phyloP scores from a whole-genome alignment of 2,888 invertebrate genomes.

The Myopa tessellatipennis region DNA sequence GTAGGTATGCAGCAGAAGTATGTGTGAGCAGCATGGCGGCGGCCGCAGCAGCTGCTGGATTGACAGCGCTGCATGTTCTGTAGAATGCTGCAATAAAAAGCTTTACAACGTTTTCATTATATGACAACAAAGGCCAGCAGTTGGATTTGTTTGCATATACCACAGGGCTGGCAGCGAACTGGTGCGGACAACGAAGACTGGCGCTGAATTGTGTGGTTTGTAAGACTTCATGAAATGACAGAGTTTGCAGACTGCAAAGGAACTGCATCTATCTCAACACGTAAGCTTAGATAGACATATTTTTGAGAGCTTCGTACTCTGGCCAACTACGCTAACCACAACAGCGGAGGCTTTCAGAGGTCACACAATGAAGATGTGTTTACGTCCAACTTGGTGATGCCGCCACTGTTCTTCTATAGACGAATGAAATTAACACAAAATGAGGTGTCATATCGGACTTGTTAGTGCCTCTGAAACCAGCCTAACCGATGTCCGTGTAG shows the following conservation, averaged over 20 bases:
- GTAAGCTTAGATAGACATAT: too few relatives aligned
- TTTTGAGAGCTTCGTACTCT: too few relatives aligned
- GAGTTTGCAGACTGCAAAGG: too few relatives aligned
- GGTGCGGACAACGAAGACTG: background rate
- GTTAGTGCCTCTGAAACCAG: conserved; percentile 10
- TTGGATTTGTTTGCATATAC: background rate
- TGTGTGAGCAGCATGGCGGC: background rate
- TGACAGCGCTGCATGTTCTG: conserved; percentile 11
- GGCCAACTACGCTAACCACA: background rate
- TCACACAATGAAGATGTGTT: too few relatives aligned
- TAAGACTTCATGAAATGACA: too few relatives aligned
- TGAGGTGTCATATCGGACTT: conserved; percentile 27
- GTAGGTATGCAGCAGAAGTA: background rate
- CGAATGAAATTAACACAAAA: conserved; percentile 28
- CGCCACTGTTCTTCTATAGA: conserved; percentile 14
- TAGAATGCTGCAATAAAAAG: conserved; percentile 30
- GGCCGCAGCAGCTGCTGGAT: background rate
- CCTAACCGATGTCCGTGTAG: conserved; percentile 1
- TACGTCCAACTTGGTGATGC: background rate
- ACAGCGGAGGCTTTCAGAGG: background rate
- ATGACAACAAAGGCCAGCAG: background rate
- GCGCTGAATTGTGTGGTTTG: background rate
- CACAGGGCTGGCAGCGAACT: too few relatives aligned
- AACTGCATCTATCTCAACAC: too few relatives aligned
- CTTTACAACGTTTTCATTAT: conserved; percentile 15